phyloP scores from a whole-genome alignment of 2,888 invertebrate species.

The Dryobota labecula region DNA sequence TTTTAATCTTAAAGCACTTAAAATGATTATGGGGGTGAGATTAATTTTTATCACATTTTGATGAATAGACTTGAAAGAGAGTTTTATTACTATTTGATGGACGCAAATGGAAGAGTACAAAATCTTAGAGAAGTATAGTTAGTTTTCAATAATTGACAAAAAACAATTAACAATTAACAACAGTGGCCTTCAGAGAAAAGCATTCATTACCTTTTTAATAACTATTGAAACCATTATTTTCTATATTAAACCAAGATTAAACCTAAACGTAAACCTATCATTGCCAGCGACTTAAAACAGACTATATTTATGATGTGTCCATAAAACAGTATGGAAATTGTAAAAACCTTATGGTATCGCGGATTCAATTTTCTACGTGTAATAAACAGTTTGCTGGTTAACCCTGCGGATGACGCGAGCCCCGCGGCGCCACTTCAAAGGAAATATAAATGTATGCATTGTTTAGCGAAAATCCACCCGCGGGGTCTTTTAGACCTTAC shows the following conservation, averaged over 20 bases:
- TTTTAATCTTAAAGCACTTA: background rate
- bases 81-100: background rate
- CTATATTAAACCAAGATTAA: background rate
- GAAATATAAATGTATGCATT: conserved; percentile 89
- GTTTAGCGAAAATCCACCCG: conserved; percentile 86
- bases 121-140: background rate
- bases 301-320: conserved; percentile 30
- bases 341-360: conserved; percentile 62
- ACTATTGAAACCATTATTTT: background rate
- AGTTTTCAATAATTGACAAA: background rate
- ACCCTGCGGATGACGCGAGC: conserved; percentile 86
- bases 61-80: background rate
- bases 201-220: background rate
- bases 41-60: background rate
- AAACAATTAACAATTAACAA: background rate
- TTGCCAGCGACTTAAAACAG: background rate
- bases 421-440: conserved; percentile 88
- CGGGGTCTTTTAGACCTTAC: conserved; percentile 76
- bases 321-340: conserved; percentile 53
- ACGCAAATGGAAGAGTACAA: background rate
- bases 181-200: background rate
- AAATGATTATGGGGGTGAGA: background rate
- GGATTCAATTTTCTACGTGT: conserved; percentile 81
- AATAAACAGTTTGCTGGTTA: conserved; percentile 83
- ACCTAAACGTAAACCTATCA: conserved; percentile 13